phyloP scores from a whole-genome alignment of 2,888 invertebrate genomes.

The Cephonodes hylas region DNA sequence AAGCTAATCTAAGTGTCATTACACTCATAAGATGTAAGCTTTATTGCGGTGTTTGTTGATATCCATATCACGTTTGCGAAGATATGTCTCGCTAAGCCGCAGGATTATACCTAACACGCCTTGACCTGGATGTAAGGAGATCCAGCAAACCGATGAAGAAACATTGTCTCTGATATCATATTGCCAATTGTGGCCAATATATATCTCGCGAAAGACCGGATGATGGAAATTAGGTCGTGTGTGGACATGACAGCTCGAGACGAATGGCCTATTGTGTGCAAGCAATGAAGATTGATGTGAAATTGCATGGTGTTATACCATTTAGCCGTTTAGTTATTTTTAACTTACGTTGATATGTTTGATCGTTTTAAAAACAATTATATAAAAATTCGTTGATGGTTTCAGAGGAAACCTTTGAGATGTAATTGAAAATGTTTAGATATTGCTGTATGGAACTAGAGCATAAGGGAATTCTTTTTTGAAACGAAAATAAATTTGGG shows the following conservation, averaged over 20 bases:
- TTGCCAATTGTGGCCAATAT: neutral
- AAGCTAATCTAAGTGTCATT: neutral
- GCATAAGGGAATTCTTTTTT: too few relatives aligned
- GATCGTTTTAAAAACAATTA: too few relatives aligned
- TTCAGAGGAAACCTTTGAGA: too few relatives aligned
- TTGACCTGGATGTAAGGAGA: neutral
- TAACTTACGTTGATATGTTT: neutral
- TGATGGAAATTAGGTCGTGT: constrained; percentile 6
- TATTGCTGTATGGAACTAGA: too few relatives aligned
- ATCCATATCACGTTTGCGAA: neutral
- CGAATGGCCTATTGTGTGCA: neutral
- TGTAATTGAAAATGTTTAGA: too few relatives aligned
- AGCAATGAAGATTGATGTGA: neutral
- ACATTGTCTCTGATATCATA: neutral
- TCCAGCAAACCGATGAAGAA: neutral
- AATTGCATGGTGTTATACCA: neutral
- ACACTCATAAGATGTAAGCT: neutral
- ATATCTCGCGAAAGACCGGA: constrained; percentile 4
- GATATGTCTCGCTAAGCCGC: neutral
- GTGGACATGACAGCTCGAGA: neutral
- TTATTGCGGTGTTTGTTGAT: neutral
- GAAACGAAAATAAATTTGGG: too few relatives aligned
- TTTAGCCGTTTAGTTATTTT: neutral
- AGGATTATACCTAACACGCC: neutral
- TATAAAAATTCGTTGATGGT: too few relatives aligned